Base-by-base conservation (phyloP, 2,113 vertebrate species). In the Phyllostomus discolor region DNA sequence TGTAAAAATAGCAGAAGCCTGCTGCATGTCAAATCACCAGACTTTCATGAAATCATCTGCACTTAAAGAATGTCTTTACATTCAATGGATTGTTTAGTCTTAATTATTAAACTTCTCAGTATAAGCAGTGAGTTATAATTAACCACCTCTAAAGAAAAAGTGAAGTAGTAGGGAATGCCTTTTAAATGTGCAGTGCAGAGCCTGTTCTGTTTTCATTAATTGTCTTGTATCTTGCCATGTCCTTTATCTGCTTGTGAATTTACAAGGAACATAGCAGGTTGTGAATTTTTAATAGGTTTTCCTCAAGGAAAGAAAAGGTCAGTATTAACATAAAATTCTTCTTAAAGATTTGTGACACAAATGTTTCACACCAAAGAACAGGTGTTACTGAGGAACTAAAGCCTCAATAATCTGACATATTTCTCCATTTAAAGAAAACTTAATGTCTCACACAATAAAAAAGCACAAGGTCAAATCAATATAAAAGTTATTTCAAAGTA, bases 291-390 rank as follows among this genome's bases (percentile, higher is more conserved):
- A 98, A 98, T 98, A 97, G 82, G 78, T 97, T 95, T 94, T 98
- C 96, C 97, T 98, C 95, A 96, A 98, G 96, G 96, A 98, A 98
- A 92, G 97, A 97, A 98, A 98, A 99, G 98, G 98, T 98, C 98
- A 98, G n/a, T 86, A 98, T 98, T 98, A 98, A 93, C 98, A 98
- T 98, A 98, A 98, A 98, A 97, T 95, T 97, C 93, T 97, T 98
- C 97, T 98, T 98, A 95, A 98, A 98, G 96, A 97, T 98, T 96
- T 97, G 95, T 98, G 97, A 59, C 98, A 97, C 97, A 98, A 96
- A 98, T 96, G 95, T 98, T 98, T 98, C 97, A 95, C 95, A 94
- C 94, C 52, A 90, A 89, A 97, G 97, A 98, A 98, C 98, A 98
- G 97, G 98, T 98, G 98, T 98, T 98, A 75, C 84, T 94, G 92